phyloP scores from a whole-genome alignment of 2,113 vertebrate genomes.

The Rhodinocichla rosea region DNA sequence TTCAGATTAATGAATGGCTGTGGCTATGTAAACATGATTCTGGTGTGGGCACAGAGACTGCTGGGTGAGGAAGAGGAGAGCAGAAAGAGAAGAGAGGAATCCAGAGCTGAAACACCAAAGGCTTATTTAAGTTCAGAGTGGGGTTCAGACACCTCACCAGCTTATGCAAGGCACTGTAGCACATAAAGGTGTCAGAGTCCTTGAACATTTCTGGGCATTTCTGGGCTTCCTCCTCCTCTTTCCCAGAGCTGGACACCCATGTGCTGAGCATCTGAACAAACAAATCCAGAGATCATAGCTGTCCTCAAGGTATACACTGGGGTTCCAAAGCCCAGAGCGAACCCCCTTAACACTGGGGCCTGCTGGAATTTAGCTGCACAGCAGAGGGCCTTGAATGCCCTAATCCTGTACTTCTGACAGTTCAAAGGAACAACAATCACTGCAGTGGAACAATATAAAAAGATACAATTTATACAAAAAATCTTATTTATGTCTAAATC shows the following conservation, averaged over 20 bases:
- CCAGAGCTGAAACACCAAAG: neutral
- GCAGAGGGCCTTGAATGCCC: neutral
- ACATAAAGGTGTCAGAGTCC: neutral
- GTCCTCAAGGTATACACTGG: neutral
- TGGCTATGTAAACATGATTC: neutral
- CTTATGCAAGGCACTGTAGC: neutral
- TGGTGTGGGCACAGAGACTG: neutral
- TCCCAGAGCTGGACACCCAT: neutral
- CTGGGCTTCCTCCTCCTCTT: neutral
- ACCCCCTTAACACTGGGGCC: neutral
- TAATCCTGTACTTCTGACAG: neutral
- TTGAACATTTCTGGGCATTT: accelerated
- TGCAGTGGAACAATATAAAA: neutral
- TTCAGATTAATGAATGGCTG: neutral
- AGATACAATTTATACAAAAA: neutral
- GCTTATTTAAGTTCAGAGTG: neutral
- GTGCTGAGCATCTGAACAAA: neutral
- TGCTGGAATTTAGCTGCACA: neutral
- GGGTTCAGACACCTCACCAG: too few relatives aligned
- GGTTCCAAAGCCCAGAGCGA: neutral
- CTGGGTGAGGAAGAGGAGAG: too few relatives aligned
- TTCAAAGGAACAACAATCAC: neutral
- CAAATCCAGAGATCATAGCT: neutral
- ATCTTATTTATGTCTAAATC: neutral
- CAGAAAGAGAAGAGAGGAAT: neutral